Percentiles rank a stretch among this genome's conserved stretches.
Evolutionary conservation across 1,140 invertebrate species (phyloP).

Genomic region (Anoplophora glabripennis): DNA sequence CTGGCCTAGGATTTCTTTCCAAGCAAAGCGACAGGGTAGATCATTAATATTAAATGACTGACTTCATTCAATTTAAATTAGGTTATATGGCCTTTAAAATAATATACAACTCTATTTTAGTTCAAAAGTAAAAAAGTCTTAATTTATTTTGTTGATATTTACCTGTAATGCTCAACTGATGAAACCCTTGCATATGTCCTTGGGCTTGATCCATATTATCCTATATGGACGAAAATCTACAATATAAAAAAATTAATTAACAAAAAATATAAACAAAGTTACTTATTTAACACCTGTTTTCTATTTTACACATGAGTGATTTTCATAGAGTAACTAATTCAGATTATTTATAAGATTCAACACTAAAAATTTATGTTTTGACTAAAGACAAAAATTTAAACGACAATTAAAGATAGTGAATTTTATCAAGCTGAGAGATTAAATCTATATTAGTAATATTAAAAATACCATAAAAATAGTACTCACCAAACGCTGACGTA

Average conservation of each 20-base stretch:
- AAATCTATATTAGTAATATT: neutral
- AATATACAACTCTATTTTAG: too few relatives aligned
- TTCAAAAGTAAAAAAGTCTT: too few relatives aligned
- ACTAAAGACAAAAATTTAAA: neutral
- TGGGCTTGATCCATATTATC: conserved; percentile 38
- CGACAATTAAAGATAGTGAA: conserved; percentile 1
- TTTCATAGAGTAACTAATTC: conserved; percentile 2
- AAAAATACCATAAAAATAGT: conserved; percentile 7
- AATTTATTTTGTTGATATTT: conserved; percentile 33
- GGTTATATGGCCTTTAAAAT: too few relatives aligned
- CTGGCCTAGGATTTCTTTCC: too few relatives aligned
- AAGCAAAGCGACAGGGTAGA: too few relatives aligned
- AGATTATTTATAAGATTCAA: neutral
- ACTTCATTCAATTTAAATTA: too few relatives aligned
- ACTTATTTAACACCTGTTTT: conserved; percentile 7
- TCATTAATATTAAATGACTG: too few relatives aligned
- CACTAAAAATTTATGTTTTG: neutral
- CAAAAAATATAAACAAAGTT: neutral
- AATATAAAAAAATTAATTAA: neutral
- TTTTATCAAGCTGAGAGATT: neutral
- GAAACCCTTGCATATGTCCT: conserved; percentile 53
- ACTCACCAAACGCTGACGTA: conserved; percentile 23
- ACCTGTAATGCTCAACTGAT: conserved; percentile 66
- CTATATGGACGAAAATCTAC: conserved; percentile 2
- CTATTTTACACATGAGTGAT: conserved; percentile 5